Percentiles rank a stretch among this genome's conserved stretches.
Evolutionary conservation across 23 tunicate species (phyloP).

Genomic region (Botrylloides violaceus): DNA sequence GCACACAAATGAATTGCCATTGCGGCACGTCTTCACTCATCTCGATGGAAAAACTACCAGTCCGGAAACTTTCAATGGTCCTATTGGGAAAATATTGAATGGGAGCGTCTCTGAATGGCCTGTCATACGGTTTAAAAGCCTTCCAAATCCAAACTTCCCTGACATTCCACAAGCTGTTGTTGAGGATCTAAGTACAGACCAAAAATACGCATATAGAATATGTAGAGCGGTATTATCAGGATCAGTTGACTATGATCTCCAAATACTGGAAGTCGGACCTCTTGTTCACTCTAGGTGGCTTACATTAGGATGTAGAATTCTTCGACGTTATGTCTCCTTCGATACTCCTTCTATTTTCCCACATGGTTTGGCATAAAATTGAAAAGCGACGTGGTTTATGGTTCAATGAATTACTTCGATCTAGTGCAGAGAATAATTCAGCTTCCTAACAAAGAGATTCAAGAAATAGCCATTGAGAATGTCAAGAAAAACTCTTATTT

Average conservation of each 20-base stretch:
- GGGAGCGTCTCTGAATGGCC: constrained; percentile 3
- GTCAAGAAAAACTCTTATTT: constrained; percentile 22
- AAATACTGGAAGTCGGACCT: constrained; percentile 6
- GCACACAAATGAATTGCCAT: constrained; percentile 22
- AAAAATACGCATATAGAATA: constrained; percentile 30
- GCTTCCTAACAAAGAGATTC: constrained; percentile 13
- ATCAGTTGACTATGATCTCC: constrained; percentile 2
- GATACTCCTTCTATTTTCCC: constrained; percentile 11
- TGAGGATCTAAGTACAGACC: constrained; percentile 19
- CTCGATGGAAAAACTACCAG: constrained; percentile 6
- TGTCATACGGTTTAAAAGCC: constrained; percentile 1
- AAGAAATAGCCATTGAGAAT: not conserved
- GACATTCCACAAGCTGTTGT: not conserved
- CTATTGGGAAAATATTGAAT: constrained; percentile 20
- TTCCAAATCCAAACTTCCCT: constrained; percentile 11
- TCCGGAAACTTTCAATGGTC: constrained; percentile 13
- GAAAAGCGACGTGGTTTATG: constrained; percentile 14
- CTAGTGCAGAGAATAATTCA: not conserved
- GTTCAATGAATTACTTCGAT: constrained; percentile 7
- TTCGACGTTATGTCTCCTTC: constrained; percentile 22
- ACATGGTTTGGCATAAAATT: constrained; percentile 29
- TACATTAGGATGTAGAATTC: constrained; percentile 15
- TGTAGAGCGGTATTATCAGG: constrained; percentile 3
- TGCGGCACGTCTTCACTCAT: constrained; percentile 21
- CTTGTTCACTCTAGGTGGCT: constrained; percentile 30